phyloP scores from a whole-genome alignment of 1,140 invertebrate genomes.

The Yoshiicerus persimilis region DNA sequence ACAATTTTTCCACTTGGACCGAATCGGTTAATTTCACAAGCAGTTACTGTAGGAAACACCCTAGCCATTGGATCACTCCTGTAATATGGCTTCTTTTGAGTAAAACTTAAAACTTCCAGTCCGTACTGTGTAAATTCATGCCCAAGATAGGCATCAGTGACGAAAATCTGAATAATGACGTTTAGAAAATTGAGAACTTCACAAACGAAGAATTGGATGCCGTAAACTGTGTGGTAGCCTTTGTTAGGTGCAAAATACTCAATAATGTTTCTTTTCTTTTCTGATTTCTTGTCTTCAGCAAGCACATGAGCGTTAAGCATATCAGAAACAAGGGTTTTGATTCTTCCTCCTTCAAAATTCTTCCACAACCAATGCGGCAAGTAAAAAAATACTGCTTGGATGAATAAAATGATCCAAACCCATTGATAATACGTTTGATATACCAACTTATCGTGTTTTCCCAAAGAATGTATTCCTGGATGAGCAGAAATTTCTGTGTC shows the following conservation, averaged over 20 bases:
- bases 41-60: slow-evolving; percentile 54
- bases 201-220: no score
- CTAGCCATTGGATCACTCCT: slow-evolving; percentile 44
- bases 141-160: slow-evolving; percentile 54
- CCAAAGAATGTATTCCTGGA: neutral
- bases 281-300: slow-evolving; percentile 71
- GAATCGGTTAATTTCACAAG: slow-evolving; percentile 73
- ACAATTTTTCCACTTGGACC: no score
- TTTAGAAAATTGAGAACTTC: no score
- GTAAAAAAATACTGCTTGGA: slow-evolving; percentile 91
- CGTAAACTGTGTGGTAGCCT: slow-evolving; percentile 81
- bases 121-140: slow-evolving; percentile 54
- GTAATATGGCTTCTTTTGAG: slow-evolving; percentile 38
- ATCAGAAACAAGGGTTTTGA: slow-evolving; percentile 80
- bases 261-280: slow-evolving; percentile 74
- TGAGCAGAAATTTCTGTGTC: no score
- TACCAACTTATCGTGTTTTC: neutral
- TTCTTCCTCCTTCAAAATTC: slow-evolving; percentile 79
- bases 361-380: slow-evolving; percentile 86
- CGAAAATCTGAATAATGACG: no score
- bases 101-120: slow-evolving; percentile 51
- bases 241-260: slow-evolving; percentile 78
- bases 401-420: no score
- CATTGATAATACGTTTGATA: slow-evolving; percentile 82
- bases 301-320: slow-evolving; percentile 74